These are phyloP conservation scores for Caenorhabditis remanei DNA, from an alignment of 1,140 invertebrate genomes.

Conservation along the genomic window DNA sequence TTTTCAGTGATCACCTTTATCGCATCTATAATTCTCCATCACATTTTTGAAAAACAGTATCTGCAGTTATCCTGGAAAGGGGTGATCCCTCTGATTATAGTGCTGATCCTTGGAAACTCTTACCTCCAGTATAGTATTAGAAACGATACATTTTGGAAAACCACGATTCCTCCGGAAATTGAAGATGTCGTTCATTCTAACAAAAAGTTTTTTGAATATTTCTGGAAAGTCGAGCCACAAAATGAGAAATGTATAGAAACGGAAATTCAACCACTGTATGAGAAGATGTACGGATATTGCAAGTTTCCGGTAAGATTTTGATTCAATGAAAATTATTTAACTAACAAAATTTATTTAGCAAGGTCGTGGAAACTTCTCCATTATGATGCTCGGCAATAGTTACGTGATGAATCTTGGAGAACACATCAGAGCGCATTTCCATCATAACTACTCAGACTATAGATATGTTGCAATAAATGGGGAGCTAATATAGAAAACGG, in stretches of 20 bases:
- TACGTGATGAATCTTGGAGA: neutral
- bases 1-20: neutral
- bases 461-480: neutral
- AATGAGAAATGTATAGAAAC: neutral
- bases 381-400: constrained; percentile 23
- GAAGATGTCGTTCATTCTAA: neutral
- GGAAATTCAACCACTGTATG: neutral
- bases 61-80: neutral
- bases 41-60: neutral
- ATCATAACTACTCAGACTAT: neutral
- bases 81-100: neutral
- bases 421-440: neutral
- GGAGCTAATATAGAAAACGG: too few relatives aligned
- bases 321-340: too few relatives aligned
- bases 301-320: neutral
- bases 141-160: neutral
- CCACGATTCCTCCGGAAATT: neutral
- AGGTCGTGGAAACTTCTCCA: neutral
- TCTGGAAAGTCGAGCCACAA: neutral
- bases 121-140: neutral
- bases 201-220: neutral
- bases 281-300: neutral
- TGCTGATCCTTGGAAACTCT: neutral
- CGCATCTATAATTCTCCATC: neutral
- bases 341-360: neutral